These are phyloP conservation scores for Linepithema humile DNA, from an alignment of 1,140 invertebrate genomes.

Conservation along the genomic window DNA sequence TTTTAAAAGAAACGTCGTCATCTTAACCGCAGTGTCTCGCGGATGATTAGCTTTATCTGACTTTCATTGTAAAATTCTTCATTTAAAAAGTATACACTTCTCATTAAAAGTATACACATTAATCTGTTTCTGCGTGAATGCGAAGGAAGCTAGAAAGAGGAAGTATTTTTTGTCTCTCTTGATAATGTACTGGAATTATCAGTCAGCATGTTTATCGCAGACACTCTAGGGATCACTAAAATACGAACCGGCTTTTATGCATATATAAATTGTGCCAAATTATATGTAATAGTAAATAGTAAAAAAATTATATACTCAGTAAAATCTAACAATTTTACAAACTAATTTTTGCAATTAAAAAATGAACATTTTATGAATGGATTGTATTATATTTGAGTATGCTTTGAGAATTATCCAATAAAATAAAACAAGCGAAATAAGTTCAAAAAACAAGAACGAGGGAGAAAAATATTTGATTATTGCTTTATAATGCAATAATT, in stretches of 20 bases:
- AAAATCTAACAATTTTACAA: no score
- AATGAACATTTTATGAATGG: no score
- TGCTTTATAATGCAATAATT: no score
- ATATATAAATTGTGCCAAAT: background rate
- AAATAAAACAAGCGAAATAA: no score
- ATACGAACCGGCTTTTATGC: background rate
- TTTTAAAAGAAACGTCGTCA: background rate
- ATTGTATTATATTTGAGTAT: no score
- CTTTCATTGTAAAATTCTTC: no score
- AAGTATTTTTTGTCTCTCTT: slow-evolving; percentile 76
- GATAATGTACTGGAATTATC: slow-evolving; percentile 69
- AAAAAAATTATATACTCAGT: background rate
- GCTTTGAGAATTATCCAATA: no score
- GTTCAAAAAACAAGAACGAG: no score
- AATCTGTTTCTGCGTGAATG: slow-evolving; percentile 60
- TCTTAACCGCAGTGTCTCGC: slow-evolving; percentile 70
- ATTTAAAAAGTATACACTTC: no score
- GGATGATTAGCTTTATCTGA: slow-evolving; percentile 61
- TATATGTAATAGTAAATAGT: background rate
- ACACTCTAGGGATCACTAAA: background rate
- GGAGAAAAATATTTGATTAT: no score
- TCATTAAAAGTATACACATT: slow-evolving; percentile 13
- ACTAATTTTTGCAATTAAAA: no score
- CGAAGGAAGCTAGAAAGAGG: slow-evolving; percentile 59
- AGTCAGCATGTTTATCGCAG: slow-evolving; percentile 18